These are phyloP conservation scores for Setophaga coronata DNA, from an alignment of 2,113 vertebrate genomes.

Conservation along the genomic window DNA sequence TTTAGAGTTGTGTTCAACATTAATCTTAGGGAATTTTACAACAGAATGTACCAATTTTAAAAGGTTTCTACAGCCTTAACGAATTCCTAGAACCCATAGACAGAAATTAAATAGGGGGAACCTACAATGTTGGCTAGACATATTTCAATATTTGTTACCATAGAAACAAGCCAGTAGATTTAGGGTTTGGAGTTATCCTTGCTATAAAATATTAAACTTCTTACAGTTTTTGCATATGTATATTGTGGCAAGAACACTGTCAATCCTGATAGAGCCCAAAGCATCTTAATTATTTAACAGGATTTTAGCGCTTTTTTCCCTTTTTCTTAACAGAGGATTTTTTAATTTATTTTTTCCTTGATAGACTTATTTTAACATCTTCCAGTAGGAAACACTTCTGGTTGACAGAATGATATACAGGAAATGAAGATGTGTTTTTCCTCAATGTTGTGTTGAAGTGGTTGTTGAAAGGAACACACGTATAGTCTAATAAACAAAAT, in stretches of 20 bases:
- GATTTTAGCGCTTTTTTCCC: background rate
- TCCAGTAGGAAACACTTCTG: background rate
- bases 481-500: background rate
- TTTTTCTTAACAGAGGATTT: background rate
- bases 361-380: constrained; percentile 18
- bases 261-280: constrained; percentile 61
- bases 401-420: background rate
- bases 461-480: background rate
- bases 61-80: constrained; percentile 63
- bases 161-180: constrained; percentile 74
- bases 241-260: constrained; percentile 41
- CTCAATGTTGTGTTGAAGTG: background rate
- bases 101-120: constrained; percentile 65
- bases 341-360: background rate
- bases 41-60: constrained; percentile 22
- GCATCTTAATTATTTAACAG: constrained; percentile 61
- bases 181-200: constrained; percentile 73
- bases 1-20: constrained; percentile 50
- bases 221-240: constrained; percentile 70
- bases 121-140: constrained; percentile 71
- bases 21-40: constrained; percentile 58
- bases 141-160: constrained; percentile 77
- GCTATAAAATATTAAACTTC: constrained; percentile 80
- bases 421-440: background rate
- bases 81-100: constrained; percentile 67